Evolutionary conservation across 2,888 invertebrate species (phyloP), one percentile per base, ranked within the genome.

Genomic region (Himalopsyche tibetana): DNA sequence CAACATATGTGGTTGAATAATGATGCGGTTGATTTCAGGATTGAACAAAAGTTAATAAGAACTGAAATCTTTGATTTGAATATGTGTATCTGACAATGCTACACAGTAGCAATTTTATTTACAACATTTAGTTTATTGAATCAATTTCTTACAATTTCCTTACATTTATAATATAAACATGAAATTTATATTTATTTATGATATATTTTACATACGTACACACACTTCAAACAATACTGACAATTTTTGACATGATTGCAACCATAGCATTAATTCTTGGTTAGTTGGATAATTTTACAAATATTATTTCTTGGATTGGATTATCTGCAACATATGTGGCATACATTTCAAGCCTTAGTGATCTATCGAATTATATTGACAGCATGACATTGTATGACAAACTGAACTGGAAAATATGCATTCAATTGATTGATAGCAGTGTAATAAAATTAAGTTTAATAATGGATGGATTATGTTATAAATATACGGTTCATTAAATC

Each of bases 51-150:
- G 2, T 19, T 19, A 8, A 63, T 19, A 5, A 6, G 2, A 63
- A 63, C 3, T 56, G 4, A n/a, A 17, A 3, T n/a, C n/a, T 19
- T 56, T 56, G 17, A 56, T 56, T 56, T 17, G 17, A 56, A 63
- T n/a, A 55, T 63, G n/a, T 89, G 83, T 63, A 82, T 63, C 81
- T 87, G 80, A 81, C 89, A 89, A 89, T 89, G 88, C 88, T 89
- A 89, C 86, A 82, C 80, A 69, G 88, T 88, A 89, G 89, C 89
- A 89, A 88, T 89, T 87, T 87, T 88, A 89, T 89, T 89, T 63
- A 63, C 19, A 89, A 90, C 89, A 90, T 89, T 90, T 89, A 89
- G 89, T 83, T 89, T 89, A 89, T 74, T 88, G 84, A 85, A 89
- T 83, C 82, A 63, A 19, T 63, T 63, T 63, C 11, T 63, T 40